Evolutionary conservation across 2,797 vertebrate genomes (phyloP).

Genomic region (Borostomias antarcticus): DNA sequence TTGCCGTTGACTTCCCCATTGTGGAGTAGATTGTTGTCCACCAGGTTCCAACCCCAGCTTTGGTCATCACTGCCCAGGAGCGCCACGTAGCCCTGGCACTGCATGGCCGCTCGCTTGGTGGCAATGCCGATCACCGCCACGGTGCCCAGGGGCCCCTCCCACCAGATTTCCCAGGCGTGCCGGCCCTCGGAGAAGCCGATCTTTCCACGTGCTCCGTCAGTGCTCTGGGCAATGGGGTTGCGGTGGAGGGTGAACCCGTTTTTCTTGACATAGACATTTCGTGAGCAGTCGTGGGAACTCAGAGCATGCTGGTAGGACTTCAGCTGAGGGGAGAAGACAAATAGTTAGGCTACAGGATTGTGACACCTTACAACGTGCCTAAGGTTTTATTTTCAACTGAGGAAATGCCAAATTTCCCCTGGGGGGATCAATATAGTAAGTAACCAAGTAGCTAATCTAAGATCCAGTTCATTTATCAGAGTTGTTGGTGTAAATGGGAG

Average conservation of each 20-base stretch:
- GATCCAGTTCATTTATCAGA: no score
- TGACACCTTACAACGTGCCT: no score
- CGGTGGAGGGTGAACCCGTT: slow-evolving; percentile 98
- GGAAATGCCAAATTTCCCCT: no score
- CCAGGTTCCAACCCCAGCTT: slow-evolving; percentile 99
- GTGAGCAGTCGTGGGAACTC: slow-evolving; percentile 96
- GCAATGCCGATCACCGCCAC: slow-evolving; percentile 98
- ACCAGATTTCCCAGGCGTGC: slow-evolving; percentile 99
- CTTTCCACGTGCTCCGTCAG: slow-evolving; percentile 95
- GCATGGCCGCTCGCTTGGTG: slow-evolving; percentile 94
- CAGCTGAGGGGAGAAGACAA: slow-evolving; percentile 71
- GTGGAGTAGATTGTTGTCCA: slow-evolving; percentile 98
- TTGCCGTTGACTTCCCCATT: slow-evolving; percentile 98
- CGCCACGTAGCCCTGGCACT: slow-evolving; percentile 98
- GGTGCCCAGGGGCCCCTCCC: slow-evolving; percentile 97
- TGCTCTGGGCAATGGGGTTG: slow-evolving; percentile 98
- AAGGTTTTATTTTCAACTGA: no score
- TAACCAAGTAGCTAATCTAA: no score
- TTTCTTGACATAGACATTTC: slow-evolving; percentile 99
- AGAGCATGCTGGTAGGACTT: slow-evolving; percentile 94
- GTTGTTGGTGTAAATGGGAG: no score
- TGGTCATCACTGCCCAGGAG: slow-evolving; percentile 97
- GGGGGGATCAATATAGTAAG: no score
- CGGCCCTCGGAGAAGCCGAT: slow-evolving; percentile 97
- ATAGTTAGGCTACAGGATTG: no score